Percentiles rank a stretch among this genome's conserved stretches.
Conservation (phyloP, 2,888 invertebrate species). For the Drosophila multiciliata region DNA sequence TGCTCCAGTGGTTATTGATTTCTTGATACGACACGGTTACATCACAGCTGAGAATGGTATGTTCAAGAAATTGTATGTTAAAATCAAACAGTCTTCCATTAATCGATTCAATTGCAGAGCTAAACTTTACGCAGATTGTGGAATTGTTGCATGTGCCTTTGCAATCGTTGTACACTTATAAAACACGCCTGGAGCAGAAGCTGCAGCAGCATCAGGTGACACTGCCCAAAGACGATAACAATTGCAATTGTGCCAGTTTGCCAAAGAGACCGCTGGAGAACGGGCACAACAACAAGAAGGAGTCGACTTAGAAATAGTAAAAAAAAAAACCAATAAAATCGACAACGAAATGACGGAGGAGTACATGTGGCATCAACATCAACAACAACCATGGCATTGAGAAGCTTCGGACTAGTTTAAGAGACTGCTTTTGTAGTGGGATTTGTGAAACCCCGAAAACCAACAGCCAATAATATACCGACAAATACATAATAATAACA, state of each 20-base stretch:
- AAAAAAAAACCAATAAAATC: neutral
- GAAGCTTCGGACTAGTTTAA: constrained; percentile 54
- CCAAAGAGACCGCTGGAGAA: constrained; percentile 71
- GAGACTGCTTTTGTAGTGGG: constrained; percentile 59
- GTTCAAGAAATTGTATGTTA: neutral
- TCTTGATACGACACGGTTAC: constrained; percentile 95
- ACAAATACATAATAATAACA: constrained; percentile 22
- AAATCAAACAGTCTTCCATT: neutral
- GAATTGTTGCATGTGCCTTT: constrained; percentile 95
- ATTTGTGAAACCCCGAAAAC: constrained; percentile 55
- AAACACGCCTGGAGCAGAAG: constrained; percentile 77
- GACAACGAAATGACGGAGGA: constrained; percentile 41
- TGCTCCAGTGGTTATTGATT: constrained; percentile 95
- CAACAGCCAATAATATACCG: constrained; percentile 51
- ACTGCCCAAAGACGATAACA: constrained; percentile 57
- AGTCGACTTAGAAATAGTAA: constrained; percentile 35
- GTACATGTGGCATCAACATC: constrained; percentile 3
- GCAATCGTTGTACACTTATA: constrained; percentile 90
- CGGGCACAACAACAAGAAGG: constrained; percentile 76
- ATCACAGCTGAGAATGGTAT: constrained; percentile 95
- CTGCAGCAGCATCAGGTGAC: constrained; percentile 56
- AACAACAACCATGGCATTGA: constrained; percentile 30
- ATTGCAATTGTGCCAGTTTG: constrained; percentile 51
- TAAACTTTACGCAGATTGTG: constrained; percentile 92
- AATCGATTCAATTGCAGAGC: constrained; percentile 87